phyloP scores from a whole-genome alignment of 2,888 invertebrate genomes.

The Papilio gigon region DNA sequence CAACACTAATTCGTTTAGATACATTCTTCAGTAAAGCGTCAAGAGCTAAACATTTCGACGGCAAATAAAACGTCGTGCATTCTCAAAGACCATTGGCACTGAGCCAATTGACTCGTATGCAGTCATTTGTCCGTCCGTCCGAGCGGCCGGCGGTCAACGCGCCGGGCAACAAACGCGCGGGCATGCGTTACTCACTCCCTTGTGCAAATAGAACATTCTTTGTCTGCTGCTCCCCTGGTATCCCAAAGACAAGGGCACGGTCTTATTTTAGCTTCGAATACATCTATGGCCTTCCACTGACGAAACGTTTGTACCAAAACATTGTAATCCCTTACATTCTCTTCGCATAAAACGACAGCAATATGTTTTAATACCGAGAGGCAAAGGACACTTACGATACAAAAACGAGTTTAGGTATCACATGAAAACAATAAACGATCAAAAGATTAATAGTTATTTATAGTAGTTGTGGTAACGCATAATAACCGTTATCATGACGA shows the following conservation, averaged over 20 bases:
- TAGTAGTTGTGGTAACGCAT: conserved; percentile 23
- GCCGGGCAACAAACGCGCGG: conserved; percentile 49
- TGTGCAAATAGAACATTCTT: conserved; percentile 43
- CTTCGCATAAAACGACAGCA: too few relatives aligned
- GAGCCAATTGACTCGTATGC: conserved; percentile 47
- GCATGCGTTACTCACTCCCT: conserved; percentile 49
- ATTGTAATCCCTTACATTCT: too few relatives aligned
- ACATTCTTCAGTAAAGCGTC: conserved; percentile 22
- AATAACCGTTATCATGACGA: conserved; percentile 36
- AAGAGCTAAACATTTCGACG: conserved; percentile 36
- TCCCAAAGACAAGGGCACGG: conserved; percentile 22
- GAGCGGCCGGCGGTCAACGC: conserved; percentile 51
- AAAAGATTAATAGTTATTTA: not conserved
- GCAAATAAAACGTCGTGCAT: conserved; percentile 33
- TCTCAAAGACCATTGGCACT: conserved; percentile 42
- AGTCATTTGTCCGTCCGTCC: conserved; percentile 42
- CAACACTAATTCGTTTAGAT: conserved; percentile 13
- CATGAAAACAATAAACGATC: not conserved
- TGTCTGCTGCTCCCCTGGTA: conserved; percentile 37
- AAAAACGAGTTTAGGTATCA: not conserved
- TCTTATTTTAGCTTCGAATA: conserved; percentile 35
- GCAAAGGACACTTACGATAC: not conserved
- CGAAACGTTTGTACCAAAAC: too few relatives aligned
- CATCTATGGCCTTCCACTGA: too few relatives aligned
- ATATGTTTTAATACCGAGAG: too few relatives aligned